Evolutionary conservation across 2,113 vertebrate species (phyloP).

Genomic region (Cyprinodon brontotheroides): DNA sequence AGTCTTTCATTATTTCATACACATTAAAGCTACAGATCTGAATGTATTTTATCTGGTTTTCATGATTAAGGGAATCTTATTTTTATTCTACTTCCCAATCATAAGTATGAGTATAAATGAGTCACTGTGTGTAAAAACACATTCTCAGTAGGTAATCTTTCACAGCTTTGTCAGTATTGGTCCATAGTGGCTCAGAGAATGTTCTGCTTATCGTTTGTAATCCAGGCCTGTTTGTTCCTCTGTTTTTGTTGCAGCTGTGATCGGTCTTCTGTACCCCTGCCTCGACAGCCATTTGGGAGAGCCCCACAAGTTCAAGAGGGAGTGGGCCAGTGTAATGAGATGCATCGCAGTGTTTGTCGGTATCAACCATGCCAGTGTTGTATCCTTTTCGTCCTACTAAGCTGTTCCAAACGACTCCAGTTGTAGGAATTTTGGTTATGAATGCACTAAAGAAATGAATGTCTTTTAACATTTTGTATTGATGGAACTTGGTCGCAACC

Average conservation of each 20-base stretch:
- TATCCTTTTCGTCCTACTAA: constrained; percentile 83
- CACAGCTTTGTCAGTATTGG: constrained; percentile 8
- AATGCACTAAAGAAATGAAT: not conserved
- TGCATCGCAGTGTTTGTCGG: constrained; percentile 98
- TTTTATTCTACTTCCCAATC: not conserved
- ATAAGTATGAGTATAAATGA: constrained; percentile 8
- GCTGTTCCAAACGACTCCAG: not conserved
- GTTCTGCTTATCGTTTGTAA: constrained; percentile 50
- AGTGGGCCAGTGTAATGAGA: constrained; percentile 99
- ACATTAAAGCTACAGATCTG: not conserved
- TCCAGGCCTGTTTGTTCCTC: constrained; percentile 28
- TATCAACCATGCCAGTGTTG: constrained; percentile 97
- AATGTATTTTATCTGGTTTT: not conserved
- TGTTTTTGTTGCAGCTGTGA: constrained; percentile 82
- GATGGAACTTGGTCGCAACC: not conserved
- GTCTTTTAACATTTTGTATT: not conserved
- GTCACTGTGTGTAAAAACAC: constrained; percentile 28
- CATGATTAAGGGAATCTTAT: not conserved
- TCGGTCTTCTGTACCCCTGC: constrained; percentile 96
- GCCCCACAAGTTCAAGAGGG: constrained; percentile 97
- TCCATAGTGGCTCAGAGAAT: constrained; percentile 18
- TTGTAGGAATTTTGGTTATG: not conserved
- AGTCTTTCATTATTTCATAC: not conserved
- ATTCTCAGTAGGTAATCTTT: constrained; percentile 41
- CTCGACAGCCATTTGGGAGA: constrained; percentile 95